Percentiles rank a stretch among this genome's conserved stretches.
Evolutionary conservation across 2,797 vertebrate species (phyloP).

Genomic region (Fundulus diaphanus): DNA sequence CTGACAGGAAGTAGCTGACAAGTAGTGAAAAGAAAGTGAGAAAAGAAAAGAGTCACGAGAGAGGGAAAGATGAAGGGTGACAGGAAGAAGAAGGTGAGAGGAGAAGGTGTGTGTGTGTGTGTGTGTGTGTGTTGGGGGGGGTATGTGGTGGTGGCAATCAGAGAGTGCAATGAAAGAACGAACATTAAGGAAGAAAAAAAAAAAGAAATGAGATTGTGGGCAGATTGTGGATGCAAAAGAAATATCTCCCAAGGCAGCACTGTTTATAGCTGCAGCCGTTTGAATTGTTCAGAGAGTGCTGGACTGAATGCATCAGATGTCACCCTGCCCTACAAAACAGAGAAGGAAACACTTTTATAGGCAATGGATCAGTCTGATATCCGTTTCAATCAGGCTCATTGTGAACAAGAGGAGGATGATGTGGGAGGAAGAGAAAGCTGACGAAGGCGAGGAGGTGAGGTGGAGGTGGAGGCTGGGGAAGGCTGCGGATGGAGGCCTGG

Average conservation of each 20-base stretch:
- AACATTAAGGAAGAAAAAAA: constrained; percentile 37
- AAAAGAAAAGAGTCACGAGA: constrained; percentile 53
- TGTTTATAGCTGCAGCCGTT: constrained; percentile 39
- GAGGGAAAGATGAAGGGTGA: constrained; percentile 44
- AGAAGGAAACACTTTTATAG: constrained; percentile 18
- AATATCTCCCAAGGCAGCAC: constrained; percentile 41
- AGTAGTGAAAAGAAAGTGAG: constrained; percentile 74
- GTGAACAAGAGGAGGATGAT: constrained; percentile 25
- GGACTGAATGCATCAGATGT: constrained; percentile 40
- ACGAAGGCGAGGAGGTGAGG: constrained; percentile 20
- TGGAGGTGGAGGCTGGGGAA: constrained; percentile 27
- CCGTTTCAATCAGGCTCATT: constrained; percentile 40
- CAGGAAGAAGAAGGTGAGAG: constrained; percentile 45
- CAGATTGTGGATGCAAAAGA: constrained; percentile 36
- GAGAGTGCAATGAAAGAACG: constrained; percentile 46
- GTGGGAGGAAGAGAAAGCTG: constrained; percentile 22
- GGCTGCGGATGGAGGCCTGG: constrained; percentile 49
- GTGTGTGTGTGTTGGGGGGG: constrained; percentile 11
- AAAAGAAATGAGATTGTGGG: constrained; percentile 26
- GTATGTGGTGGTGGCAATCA: constrained; percentile 49
- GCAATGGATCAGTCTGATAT: constrained; percentile 19
- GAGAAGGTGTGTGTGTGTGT: no score
- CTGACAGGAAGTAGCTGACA: constrained; percentile 75
- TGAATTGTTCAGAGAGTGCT: constrained; percentile 38
- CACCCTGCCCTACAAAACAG: constrained; percentile 32